A percentile compares a stretch with the other conserved stretches of the same genome.
Conservation (phyloP, 2,797 vertebrate genomes). For the Fistularia commersonii region DNA sequence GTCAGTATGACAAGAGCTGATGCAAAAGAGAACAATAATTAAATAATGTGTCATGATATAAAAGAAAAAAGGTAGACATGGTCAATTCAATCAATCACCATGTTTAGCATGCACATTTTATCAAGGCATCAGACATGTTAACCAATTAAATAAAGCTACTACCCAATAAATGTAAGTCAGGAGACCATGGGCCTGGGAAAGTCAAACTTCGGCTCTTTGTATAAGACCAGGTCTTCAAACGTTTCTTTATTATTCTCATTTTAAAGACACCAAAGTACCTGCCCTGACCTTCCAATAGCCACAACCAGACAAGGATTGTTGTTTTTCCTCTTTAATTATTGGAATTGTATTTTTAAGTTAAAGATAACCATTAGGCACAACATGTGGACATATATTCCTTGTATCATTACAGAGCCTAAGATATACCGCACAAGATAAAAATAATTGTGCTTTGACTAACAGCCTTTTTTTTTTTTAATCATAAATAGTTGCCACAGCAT, state of each 20-base stretch:
- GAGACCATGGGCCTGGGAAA: background rate
- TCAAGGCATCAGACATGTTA: conserved; percentile 16
- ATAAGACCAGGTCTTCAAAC: no score
- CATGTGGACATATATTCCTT: no score
- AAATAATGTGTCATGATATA: conserved; percentile 21
- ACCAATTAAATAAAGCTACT: conserved; percentile 46
- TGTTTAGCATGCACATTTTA: background rate
- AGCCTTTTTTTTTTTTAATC: conserved; percentile 4
- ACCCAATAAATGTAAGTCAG: conserved; percentile 26
- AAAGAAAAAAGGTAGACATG: conserved; percentile 27
- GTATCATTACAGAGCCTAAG: no score
- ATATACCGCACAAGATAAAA: no score
- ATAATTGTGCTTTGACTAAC: background rate
- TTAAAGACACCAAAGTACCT: no score
- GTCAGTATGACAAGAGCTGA: conserved; percentile 17
- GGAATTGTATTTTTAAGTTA: no score
- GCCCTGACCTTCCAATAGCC: conserved; percentile 4
- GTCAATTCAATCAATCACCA: background rate
- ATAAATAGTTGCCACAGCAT: background rate
- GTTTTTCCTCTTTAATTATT: background rate
- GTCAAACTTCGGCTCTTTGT: no score
- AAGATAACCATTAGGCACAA: no score
- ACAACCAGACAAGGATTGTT: background rate
- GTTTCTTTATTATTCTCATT: no score
- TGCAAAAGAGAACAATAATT: conserved; percentile 33